Evolutionary conservation across 2,797 vertebrate genomes (phyloP).

Genomic region (Syngnathus acus): DNA sequence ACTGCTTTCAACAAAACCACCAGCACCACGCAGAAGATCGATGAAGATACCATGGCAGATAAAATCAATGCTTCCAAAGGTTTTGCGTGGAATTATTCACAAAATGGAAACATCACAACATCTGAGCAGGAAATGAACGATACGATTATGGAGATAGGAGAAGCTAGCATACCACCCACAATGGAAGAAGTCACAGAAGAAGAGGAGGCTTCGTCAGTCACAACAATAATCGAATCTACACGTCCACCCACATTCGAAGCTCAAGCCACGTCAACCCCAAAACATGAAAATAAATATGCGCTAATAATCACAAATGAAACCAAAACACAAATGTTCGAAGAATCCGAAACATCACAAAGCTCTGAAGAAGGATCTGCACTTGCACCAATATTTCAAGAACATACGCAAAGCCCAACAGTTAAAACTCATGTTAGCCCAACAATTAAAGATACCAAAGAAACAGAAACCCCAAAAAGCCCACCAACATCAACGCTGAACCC

Average conservation of each 20-base stretch:
- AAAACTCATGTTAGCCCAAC: background rate
- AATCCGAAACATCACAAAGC: background rate
- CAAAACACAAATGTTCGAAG: background rate
- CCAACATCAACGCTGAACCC: background rate
- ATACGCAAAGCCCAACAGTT: background rate
- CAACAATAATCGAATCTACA: background rate
- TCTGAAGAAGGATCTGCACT: background rate
- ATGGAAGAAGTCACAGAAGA: background rate
- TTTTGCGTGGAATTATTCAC: background rate
- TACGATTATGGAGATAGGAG: background rate
- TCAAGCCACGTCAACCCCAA: background rate
- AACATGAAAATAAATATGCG: background rate
- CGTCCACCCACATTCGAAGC: background rate
- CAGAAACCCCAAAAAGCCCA: background rate
- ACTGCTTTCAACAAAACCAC: conserved; percentile 4
- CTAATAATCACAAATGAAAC: background rate
- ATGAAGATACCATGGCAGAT: conserved; percentile 1
- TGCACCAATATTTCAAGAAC: background rate
- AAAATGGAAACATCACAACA: background rate
- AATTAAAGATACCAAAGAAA: background rate
- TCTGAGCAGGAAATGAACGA: background rate
- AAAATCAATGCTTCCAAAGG: background rate
- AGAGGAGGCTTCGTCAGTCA: background rate
- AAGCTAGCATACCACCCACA: background rate
- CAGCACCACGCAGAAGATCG: background rate